Conservation (phyloP, 2,797 vertebrate species). For the Sebastes cheni region DNA sequence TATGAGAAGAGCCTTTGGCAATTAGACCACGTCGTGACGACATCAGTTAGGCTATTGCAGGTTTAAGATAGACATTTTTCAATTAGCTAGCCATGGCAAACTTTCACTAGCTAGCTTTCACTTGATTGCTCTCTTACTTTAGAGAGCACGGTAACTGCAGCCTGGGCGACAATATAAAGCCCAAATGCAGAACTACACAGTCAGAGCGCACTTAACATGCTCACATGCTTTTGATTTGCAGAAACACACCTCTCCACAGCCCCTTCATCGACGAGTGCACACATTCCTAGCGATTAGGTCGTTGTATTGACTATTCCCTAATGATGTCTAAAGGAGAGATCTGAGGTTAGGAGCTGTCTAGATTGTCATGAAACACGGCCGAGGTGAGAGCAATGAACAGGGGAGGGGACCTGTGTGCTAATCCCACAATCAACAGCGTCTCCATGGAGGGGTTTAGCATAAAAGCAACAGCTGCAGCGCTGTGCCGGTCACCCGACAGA, state of each 20-base stretch:
- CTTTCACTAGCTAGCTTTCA: too few species aligned
- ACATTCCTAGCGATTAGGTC: constrained; percentile 9
- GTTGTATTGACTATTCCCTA: constrained; percentile 28
- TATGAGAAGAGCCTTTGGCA: not conserved
- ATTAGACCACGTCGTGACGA: not conserved
- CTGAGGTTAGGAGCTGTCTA: constrained; percentile 47
- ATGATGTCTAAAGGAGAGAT: constrained; percentile 40
- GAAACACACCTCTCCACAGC: not conserved
- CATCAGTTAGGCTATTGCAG: too few species aligned
- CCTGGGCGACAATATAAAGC: not conserved
- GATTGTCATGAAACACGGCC: constrained; percentile 57
- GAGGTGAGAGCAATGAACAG: constrained; percentile 61
- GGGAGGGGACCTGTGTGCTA: constrained; percentile 65
- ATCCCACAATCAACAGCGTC: constrained; percentile 67
- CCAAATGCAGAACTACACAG: not conserved
- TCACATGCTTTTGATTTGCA: not conserved
- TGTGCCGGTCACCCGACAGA: constrained; percentile 72
- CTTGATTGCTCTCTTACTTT: not conserved
- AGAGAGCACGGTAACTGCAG: not conserved
- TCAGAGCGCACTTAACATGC: not conserved
- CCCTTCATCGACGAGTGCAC: not conserved
- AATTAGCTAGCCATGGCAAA: too few species aligned
- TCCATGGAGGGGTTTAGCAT: constrained; percentile 71
- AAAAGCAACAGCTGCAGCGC: constrained; percentile 78
- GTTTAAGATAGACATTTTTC: too few species aligned